Evolutionary conservation across 1,140 invertebrate species (phyloP), one percentile per base, ranked within the genome.

Genomic region (Orchesella cincta): DNA sequence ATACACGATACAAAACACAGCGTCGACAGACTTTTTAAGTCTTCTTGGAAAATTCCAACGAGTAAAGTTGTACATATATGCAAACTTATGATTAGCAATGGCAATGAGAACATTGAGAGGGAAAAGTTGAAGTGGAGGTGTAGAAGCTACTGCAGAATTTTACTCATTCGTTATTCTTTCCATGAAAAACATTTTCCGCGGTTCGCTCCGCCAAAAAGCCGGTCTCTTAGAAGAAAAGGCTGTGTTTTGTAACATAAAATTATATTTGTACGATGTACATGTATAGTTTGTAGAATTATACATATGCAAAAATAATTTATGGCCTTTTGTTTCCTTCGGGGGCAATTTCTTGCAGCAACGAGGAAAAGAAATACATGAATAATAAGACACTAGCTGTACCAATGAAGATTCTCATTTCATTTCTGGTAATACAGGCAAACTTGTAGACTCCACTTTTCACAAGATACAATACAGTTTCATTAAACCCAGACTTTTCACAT

Each of bases 221-320:
- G 39, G 8, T 12, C 39, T 46, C 8, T 8, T 46, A 46, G 8
- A 46, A 46, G 8, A 20, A 12, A 12, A 46, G 8, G 39, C 20
- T 12, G 20, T 12, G 8, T 46, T 8, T 46, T 46, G 8, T 46
- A 46, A 46, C 39, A 46, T 46, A 46, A 20, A 46, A 20, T 8
- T 20, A 46, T 46, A 8, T 12, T 46, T 46, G 8, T 46, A 46
- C n/a, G n/a, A n/a, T n/a, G n/a, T n/a, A 46, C 39, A 12, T 46
- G 8, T 46, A 46, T 12, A 8, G 20, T 57, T 57, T n/a, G 23
- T 57, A 14, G 52, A 57, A 57, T 57, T 18, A 57, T 57, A 26
- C 52, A 57, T 23, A 57, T 23, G 52, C 52, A 57, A 57, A 46
- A 18, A 57, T 57, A 57, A 57, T 57, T 57, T 57, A 57, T 57